These are phyloP conservation scores for Tromatobia lineatoria DNA, from an alignment of 2,888 invertebrate species.

Conservation along the genomic window DNA sequence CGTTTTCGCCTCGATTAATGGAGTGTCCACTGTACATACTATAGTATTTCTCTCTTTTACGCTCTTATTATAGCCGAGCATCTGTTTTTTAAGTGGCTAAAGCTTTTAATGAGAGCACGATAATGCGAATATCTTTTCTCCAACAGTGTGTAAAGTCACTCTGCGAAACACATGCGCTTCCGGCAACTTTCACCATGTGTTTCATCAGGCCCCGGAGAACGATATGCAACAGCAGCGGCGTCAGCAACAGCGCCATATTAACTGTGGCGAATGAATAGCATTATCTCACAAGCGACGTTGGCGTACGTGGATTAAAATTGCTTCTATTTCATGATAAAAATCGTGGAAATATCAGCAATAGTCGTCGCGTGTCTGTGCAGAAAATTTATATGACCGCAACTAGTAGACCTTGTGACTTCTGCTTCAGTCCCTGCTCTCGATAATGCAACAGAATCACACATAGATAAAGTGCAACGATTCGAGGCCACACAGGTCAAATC, in stretches of 20 bases:
- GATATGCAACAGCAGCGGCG: slow-evolving; percentile 2
- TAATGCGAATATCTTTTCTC: not conserved
- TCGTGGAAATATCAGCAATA: not conserved
- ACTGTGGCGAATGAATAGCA: not conserved
- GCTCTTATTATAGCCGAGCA: too few species aligned
- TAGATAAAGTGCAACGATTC: not conserved
- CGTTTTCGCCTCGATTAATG: too few species aligned
- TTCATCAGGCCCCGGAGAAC: not conserved
- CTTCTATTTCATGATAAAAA: not conserved
- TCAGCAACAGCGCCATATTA: not conserved
- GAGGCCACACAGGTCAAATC: slow-evolving; percentile 1
- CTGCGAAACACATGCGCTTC: not conserved
- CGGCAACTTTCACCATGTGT: slow-evolving; percentile 26
- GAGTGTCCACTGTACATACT: too few species aligned
- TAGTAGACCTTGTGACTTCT: not conserved
- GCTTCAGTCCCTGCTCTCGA: not conserved
- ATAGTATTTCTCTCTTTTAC: too few species aligned
- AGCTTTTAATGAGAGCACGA: not conserved
- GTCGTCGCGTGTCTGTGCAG: not conserved
- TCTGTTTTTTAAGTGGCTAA: not conserved
- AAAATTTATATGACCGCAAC: not conserved
- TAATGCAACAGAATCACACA: not conserved
- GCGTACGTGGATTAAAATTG: not conserved
- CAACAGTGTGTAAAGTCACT: not conserved
- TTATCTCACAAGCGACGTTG: not conserved